phyloP scores from a whole-genome alignment of 2,113 vertebrate genomes.

The Pica pica region DNA sequence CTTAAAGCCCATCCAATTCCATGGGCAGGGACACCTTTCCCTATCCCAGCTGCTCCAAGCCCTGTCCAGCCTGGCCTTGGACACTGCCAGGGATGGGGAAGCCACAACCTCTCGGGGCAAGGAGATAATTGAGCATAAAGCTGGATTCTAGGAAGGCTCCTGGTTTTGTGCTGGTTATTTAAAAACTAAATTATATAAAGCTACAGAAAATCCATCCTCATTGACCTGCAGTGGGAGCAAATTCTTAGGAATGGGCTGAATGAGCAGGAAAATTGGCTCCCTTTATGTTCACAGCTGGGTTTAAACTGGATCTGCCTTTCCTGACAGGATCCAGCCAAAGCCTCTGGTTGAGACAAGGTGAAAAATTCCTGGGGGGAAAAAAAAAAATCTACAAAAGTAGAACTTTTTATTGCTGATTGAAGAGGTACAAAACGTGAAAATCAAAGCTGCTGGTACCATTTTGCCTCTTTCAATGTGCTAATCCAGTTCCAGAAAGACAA shows the following conservation, averaged over 20 bases:
- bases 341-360: background rate
- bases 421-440: background rate
- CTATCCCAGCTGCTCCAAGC: background rate
- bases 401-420: background rate
- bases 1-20: background rate
- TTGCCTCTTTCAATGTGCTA: background rate
- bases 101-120: background rate
- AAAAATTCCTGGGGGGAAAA: background rate
- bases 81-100: background rate
- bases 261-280: background rate
- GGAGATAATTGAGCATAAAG: fast-evolving
- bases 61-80: background rate
- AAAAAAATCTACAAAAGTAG: background rate
- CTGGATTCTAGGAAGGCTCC: background rate
- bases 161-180: background rate
- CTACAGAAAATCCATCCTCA: background rate
- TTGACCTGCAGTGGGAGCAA: background rate
- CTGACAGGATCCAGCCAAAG: background rate
- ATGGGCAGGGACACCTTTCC: background rate
- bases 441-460: background rate
- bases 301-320: background rate
- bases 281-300: background rate
- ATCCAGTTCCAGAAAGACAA: background rate
- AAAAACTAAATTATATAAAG: background rate
- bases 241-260: background rate